These are phyloP conservation scores for Ditylenchus dipsaci DNA, from an alignment of 1,140 invertebrate genomes.

Conservation along the genomic window DNA sequence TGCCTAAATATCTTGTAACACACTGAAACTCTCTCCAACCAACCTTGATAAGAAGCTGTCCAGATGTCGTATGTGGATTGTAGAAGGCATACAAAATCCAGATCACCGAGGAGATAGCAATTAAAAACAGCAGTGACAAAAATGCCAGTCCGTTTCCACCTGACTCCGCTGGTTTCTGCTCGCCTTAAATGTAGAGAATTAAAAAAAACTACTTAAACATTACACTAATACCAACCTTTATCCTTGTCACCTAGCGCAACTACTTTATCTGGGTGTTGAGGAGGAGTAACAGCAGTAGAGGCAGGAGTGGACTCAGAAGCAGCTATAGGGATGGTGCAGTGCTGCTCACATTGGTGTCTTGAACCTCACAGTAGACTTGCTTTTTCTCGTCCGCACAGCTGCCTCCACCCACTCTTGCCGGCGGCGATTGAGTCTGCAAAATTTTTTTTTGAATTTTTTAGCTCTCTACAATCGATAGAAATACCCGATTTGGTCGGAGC, in stretches of 20 bases:
- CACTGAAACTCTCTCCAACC: constrained; percentile 57
- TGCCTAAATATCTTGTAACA: neutral
- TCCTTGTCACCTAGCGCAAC: neutral
- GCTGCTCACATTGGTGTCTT: too few relatives aligned
- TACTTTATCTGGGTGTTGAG: neutral
- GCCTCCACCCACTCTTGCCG: constrained; percentile 79
- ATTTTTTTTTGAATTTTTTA: neutral
- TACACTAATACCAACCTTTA: neutral
- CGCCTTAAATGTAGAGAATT: too few relatives aligned
- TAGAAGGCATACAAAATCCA: constrained; percentile 89
- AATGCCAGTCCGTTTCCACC: constrained; percentile 64
- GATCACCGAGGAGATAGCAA: constrained; percentile 64
- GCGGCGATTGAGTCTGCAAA: constrained; percentile 71
- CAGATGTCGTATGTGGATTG: constrained; percentile 86
- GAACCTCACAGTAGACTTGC: constrained; percentile 7
- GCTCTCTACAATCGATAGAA: neutral
- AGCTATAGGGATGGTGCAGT: too few relatives aligned
- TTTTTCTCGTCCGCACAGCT: constrained; percentile 65
- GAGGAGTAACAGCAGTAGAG: constrained; percentile 3
- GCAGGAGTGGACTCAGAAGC: constrained; percentile 4
- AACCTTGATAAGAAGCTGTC: constrained; percentile 92
- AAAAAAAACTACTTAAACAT: too few relatives aligned
- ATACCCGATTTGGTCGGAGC: constrained; percentile 50
- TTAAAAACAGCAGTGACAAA: constrained; percentile 68
- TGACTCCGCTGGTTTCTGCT: constrained; percentile 1